Evolutionary conservation across 2,113 vertebrate species (phyloP), one percentile per base, ranked within the genome.

Genomic region (Ranitomeya variabilis): DNA sequence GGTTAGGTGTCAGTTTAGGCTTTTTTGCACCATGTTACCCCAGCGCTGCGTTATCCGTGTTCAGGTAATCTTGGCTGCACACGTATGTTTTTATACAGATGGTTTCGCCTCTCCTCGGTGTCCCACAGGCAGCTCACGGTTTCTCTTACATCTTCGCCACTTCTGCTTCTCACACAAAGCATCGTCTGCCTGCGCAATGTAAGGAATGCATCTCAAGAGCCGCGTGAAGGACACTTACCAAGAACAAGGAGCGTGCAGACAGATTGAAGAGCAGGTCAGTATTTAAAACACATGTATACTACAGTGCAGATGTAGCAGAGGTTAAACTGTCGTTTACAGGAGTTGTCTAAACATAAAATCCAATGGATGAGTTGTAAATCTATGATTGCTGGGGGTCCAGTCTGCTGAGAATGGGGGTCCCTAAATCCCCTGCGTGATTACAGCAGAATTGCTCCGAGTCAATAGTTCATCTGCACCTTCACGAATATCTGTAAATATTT

Each of bases 191-290:
- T 26, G 13, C 12, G 82, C 3, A 84, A 69, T n/a, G 51, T 69
- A 18, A 69, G 64, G 64, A 84, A 71, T 84, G 64, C 51, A 84
- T 71, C 64, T 54, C 82, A 55, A 84, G 82, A 84, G 82, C 45
- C 7, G 3, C 11, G 4, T 84, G 82, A 84, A 71, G 60, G 23
- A 37, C 57, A 1, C 57, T 60, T 19, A 23, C 73, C 18, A 51
- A 76, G 51, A 76, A 51, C 4, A 52, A 76, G 73, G 73, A 18
- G 31, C 71, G 18, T 19, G 37, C 71, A 45, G 71, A 76, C 37
- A 76, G 73, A 4, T 51, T 76, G 45, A 76, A 76, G 73, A 52
- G 73, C 73, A 45, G 18, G 31, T 76, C 4, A 18, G 73, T 21
- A 76, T 76, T 76, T 52, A 76, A 52, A 76, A 51, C 73, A 76